Evolutionary conservation across 2,888 invertebrate species (phyloP).

Genomic region (Spialia ferax): DNA sequence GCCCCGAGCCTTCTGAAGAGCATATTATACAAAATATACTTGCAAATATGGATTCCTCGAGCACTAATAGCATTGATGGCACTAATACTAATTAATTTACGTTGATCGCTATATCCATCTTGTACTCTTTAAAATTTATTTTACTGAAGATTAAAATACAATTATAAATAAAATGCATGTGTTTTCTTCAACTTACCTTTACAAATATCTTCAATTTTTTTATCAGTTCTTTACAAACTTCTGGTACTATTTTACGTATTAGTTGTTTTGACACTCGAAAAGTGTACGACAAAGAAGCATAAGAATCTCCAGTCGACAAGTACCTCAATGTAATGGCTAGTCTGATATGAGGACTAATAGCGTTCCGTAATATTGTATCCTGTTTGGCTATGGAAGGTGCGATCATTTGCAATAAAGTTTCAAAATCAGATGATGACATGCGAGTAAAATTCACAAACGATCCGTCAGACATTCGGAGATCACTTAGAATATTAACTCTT

Average conservation of each 20-base stretch:
- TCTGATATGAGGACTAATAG: constrained; percentile 44
- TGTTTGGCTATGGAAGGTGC: constrained; percentile 45
- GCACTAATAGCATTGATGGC: background rate
- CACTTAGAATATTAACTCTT: constrained; percentile 42
- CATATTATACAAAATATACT: background rate
- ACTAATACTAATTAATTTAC: no score
- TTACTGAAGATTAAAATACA: constrained; percentile 11
- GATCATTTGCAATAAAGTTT: constrained; percentile 46
- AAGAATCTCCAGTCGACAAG: constrained; percentile 47
- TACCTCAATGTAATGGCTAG: constrained; percentile 47
- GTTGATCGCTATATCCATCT: constrained; percentile 8
- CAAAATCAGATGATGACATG: constrained; percentile 45
- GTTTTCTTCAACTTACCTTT: constrained; percentile 14
- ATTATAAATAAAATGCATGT: background rate
- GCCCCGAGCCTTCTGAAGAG: no score
- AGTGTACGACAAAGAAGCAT: constrained; percentile 47
- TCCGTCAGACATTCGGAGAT: constrained; percentile 41
- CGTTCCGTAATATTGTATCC: constrained; percentile 48
- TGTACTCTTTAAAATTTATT: background rate
- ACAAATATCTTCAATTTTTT: constrained; percentile 3
- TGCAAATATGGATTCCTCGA: background rate
- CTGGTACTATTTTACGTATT: constrained; percentile 44
- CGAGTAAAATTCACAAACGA: constrained; percentile 47
- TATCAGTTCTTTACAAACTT: constrained; percentile 41
- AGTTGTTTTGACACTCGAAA: constrained; percentile 50